These are phyloP conservation scores for Noctua pronuba DNA, from an alignment of 2,888 invertebrate genomes.

Conservation along the genomic window DNA sequence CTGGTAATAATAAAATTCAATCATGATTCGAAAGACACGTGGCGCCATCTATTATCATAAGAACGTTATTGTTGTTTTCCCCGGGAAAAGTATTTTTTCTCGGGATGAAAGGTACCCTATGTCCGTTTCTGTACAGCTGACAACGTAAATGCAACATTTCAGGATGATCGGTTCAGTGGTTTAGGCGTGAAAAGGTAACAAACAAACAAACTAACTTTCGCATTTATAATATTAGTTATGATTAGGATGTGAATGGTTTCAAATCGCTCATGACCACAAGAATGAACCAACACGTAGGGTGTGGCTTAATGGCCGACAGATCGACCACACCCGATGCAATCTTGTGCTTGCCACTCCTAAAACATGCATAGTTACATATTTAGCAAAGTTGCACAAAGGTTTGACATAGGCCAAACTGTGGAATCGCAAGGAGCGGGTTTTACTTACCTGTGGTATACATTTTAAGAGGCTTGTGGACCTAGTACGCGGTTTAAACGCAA, in stretches of 20 bases:
- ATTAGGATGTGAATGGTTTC: not conserved
- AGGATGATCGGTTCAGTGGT: too few relatives aligned
- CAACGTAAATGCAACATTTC: too few relatives aligned
- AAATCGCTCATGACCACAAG: not conserved
- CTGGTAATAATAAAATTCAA: too few relatives aligned
- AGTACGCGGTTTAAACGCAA: not conserved
- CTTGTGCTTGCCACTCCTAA: conserved; percentile 12
- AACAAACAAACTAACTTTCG: too few relatives aligned
- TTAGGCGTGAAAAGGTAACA: too few relatives aligned
- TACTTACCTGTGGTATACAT: not conserved
- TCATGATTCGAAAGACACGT: too few relatives aligned
- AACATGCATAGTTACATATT: not conserved
- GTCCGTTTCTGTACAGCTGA: too few relatives aligned
- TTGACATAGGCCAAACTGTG: not conserved
- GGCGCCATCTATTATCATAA: too few relatives aligned
- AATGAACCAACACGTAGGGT: not conserved
- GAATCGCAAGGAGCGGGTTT: not conserved
- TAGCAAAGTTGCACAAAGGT: not conserved
- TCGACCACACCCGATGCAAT: conserved; percentile 17
- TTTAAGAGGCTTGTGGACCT: not conserved
- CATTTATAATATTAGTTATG: too few relatives aligned
- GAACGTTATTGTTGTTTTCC: too few relatives aligned
- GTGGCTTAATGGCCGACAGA: not conserved
- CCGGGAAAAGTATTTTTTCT: too few relatives aligned
- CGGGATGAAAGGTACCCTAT: too few relatives aligned